Evolutionary conservation across 2,113 vertebrate genomes (phyloP).

Genomic region (Pristiophorus japonicus): DNA sequence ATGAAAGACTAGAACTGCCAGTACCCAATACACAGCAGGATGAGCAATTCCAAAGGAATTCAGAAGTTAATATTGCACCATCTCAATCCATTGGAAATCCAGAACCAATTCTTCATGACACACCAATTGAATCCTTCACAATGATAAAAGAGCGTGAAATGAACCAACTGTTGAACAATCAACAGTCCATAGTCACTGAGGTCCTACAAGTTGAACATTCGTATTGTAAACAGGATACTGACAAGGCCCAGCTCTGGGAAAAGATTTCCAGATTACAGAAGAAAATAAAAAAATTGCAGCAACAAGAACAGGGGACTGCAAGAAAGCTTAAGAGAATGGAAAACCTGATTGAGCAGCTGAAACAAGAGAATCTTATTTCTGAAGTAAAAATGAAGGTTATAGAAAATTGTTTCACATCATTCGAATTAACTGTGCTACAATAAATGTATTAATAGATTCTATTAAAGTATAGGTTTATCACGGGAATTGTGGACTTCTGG

Average conservation of each 20-base stretch:
- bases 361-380: constrained; percentile 64
- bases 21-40: constrained; percentile 38
- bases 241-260: constrained; percentile 68
- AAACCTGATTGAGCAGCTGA: constrained; percentile 60
- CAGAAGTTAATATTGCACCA: constrained; percentile 47
- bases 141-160: constrained; percentile 45
- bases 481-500: neutral
- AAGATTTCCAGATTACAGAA: constrained; percentile 70
- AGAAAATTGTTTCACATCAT: constrained; percentile 61
- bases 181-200: constrained; percentile 45
- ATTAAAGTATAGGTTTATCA: neutral
- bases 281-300: constrained; percentile 69
- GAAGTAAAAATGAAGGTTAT: constrained; percentile 67
- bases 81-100: constrained; percentile 50
- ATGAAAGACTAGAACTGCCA: constrained; percentile 46
- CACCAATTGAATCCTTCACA: constrained; percentile 45
- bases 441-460: constrained; percentile 45
- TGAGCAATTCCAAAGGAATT: constrained; percentile 45
- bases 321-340: constrained; percentile 66
- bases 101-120: constrained; percentile 47
- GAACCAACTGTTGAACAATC: constrained; percentile 41
- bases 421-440: constrained; percentile 57
- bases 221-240: constrained; percentile 64
- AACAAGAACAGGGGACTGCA: constrained; percentile 66
- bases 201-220: constrained; percentile 68